Base-by-base conservation (phyloP, 2,888 invertebrate species). In the Megamerina dolium region DNA sequence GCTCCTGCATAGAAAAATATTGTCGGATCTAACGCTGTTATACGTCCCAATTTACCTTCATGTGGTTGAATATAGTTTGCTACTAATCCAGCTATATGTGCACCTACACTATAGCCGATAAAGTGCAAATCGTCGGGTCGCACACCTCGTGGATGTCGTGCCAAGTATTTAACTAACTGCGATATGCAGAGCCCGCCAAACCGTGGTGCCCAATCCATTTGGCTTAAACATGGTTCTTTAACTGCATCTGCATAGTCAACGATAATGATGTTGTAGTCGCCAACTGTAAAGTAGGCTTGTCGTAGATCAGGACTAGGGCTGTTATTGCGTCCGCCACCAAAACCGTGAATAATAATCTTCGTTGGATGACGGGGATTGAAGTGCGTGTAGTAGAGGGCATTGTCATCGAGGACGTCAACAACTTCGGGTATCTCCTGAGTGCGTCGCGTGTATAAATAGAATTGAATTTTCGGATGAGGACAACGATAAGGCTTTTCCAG, bases 311-410 rank as follows among this genome's bases (percentile, higher is more conserved):
- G 88, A 63, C 88, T 89, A 0, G 90, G 90, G 1, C 87, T 83
- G 23, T 84, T 74, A 63, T 85, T 81, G 49, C 88, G 74, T 1
- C 90, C 89, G 0, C 89, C 90, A 0, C 90, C 89, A 60, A 94
- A 93, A 5, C 93, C 93, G 61, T 93, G 93, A 14, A 93, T 87
- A 34, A 94, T 82, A 17, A 94, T 77, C 73, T 93, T 93, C 5
- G 89, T 88, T 0, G 86, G 83, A 66, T 87, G 81, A 0, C 75
- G 77, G 0, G 82, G 77, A 68, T 91, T 86, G 68, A 89, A 93
- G 54, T 78, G 81, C 0, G 88, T 86, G 46, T 77, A 76, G 52
- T 80, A 80, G 17, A 92, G 70, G 0, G 88, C 84, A 27, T 83
- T 79, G 34, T 78, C 74, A 57, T 83, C 78, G 18, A 81, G 74